Conservation (phyloP, 2,888 invertebrate species). For the Troides oblongomaculatus region DNA sequence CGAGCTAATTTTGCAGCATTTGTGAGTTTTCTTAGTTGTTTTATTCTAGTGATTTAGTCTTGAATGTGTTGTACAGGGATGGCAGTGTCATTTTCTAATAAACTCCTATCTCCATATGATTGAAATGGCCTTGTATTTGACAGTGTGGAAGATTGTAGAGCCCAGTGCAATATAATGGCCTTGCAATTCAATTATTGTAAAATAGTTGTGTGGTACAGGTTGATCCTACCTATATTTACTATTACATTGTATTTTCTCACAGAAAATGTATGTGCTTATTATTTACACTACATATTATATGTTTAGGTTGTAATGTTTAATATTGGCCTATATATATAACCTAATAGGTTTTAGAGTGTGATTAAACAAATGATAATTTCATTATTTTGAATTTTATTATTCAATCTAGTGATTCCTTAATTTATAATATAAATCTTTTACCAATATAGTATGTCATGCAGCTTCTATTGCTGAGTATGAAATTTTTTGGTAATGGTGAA, state of each 20-base stretch:
- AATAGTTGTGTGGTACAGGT: constrained; percentile 32
- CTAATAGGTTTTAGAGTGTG: background rate
- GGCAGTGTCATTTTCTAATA: constrained; percentile 35
- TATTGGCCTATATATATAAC: background rate
- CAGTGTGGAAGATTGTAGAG: constrained; percentile 48
- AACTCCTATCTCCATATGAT: constrained; percentile 48
- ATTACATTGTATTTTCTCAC: background rate
- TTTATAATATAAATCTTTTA: no score
- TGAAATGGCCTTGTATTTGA: constrained; percentile 69
- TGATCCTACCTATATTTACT: background rate
- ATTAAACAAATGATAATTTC: background rate
- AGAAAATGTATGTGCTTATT: background rate
- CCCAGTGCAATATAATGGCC: constrained; percentile 37
- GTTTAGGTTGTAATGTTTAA: no score
- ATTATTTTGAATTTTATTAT: background rate
- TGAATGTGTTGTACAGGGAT: constrained; percentile 32
- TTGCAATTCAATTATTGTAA: constrained; percentile 38
- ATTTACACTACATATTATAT: background rate
- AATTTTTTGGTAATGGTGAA: no score
- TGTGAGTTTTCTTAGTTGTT: constrained; percentile 17
- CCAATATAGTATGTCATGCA: no score
- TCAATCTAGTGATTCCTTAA: no score
- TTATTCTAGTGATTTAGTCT: constrained; percentile 25
- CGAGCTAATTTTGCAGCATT: constrained; percentile 27
- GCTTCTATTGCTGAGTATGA: no score